Evolutionary conservation across 2,113 vertebrate genomes (phyloP).

Genomic region (Gadus macrocephalus): DNA sequence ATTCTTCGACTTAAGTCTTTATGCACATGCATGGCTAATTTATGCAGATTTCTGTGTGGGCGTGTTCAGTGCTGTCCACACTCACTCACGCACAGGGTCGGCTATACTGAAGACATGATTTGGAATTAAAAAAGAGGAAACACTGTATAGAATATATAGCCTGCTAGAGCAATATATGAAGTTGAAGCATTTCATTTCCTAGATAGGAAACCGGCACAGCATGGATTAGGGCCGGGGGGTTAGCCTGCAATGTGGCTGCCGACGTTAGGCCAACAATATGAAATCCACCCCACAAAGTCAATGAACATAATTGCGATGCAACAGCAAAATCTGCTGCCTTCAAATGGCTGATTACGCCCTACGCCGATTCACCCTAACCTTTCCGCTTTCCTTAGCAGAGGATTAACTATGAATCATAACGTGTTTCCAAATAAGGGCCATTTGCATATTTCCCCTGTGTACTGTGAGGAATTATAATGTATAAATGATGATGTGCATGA

Average conservation of each 20-base stretch:
- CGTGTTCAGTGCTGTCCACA: conserved; percentile 11
- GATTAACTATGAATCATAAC: conserved; percentile 38
- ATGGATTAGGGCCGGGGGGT: not conserved
- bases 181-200: conserved; percentile 5
- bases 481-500: conserved; percentile 6
- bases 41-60: conserved; percentile 3
- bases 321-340: not conserved
- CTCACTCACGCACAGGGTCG: not conserved
- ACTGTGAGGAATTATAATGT: conserved; percentile 28
- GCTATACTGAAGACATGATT: not conserved
- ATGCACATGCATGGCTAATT: too few relatives aligned
- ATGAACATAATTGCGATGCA: not conserved
- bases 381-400: conserved; percentile 40
- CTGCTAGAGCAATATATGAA: too few relatives aligned
- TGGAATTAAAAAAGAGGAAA: not conserved
- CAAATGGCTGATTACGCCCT: not conserved
- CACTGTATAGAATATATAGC: not conserved
- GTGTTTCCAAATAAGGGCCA: conserved; percentile 25
- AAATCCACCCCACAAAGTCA: conserved; percentile 2
- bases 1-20: not conserved
- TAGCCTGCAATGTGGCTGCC: too few relatives aligned
- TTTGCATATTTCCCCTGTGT: conserved; percentile 30
- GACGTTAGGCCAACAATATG: not conserved
- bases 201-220: conserved; percentile 3
- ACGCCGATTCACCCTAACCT: conserved; percentile 26